Percentiles rank a stretch among this genome's conserved stretches.
phyloP scores from a whole-genome alignment of 2,797 vertebrate genomes.

The Rhynchotus rufescens region DNA sequence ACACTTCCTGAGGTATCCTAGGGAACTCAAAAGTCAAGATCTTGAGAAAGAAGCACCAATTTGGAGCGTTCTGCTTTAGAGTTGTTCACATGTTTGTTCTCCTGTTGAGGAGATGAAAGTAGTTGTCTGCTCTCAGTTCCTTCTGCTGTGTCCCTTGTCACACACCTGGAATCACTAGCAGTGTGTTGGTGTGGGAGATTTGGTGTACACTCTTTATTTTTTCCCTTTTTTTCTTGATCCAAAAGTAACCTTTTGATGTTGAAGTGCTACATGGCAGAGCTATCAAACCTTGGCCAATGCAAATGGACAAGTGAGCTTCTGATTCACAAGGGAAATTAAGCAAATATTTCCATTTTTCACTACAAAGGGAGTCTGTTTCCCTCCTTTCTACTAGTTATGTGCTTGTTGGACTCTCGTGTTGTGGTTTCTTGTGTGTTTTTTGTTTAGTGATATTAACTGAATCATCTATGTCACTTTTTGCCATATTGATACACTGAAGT shows the following conservation, averaged over 20 bases:
- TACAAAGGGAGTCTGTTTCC: background rate
- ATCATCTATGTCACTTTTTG: background rate
- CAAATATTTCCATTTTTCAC: background rate
- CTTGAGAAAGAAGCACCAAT: conserved; percentile 18
- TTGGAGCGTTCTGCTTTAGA: background rate
- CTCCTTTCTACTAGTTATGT: background rate
- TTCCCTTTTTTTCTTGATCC: background rate
- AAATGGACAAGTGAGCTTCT: background rate
- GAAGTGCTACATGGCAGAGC: background rate
- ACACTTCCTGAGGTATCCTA: conserved; percentile 67
- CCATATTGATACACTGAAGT: background rate
- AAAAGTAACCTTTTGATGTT: background rate
- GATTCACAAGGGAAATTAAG: background rate
- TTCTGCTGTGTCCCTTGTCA: background rate
- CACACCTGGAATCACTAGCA: background rate
- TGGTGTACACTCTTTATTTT: background rate
- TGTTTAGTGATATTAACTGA: too few species aligned
- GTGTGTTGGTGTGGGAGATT: background rate
- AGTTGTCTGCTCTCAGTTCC: background rate
- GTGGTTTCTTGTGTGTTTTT: background rate
- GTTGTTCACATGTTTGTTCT: background rate
- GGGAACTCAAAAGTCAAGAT: conserved; percentile 31
- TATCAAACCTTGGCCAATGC: too few species aligned
- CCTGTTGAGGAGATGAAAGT: background rate
- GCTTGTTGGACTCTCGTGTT: background rate